These are phyloP conservation scores for Harpalus rufipes DNA, from an alignment of 2,888 invertebrate species.

Conservation along the genomic window DNA sequence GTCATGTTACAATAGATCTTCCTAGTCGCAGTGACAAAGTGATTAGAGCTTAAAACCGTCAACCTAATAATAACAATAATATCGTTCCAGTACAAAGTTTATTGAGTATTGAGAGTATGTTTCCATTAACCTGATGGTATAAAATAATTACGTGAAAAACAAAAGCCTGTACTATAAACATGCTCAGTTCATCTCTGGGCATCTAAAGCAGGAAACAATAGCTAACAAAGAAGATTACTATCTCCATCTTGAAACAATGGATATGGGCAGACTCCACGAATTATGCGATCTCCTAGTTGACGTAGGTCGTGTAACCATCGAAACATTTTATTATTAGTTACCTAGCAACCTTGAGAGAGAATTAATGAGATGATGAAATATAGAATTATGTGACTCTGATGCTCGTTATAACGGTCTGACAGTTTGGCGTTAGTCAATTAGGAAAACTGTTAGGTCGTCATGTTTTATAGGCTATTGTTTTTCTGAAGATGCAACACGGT, in stretches of 20 bases:
- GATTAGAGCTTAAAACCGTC: no score
- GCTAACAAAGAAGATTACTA: not conserved
- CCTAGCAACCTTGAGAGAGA: conserved; percentile 1
- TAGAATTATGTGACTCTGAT: not conserved
- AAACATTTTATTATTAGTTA: conserved; percentile 4
- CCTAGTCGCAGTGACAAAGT: no score
- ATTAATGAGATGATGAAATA: not conserved
- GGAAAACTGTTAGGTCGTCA: not conserved
- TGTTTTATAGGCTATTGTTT: not conserved
- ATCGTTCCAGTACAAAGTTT: not conserved
- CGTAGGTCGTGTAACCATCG: conserved; percentile 27
- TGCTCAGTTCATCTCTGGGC: conserved; percentile 19
- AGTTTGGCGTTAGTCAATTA: not conserved
- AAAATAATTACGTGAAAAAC: conserved; percentile 27
- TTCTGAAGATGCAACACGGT: not conserved
- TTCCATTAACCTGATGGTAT: not conserved
- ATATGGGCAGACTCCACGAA: conserved; percentile 5
- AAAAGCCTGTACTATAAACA: conserved; percentile 9
- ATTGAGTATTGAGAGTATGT: not conserved
- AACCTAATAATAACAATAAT: no score
- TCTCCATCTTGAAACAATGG: conserved; percentile 25
- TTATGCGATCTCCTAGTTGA: conserved; percentile 4
- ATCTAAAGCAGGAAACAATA: conserved; percentile 40
- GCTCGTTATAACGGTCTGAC: not conserved
- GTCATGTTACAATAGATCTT: no score